Conservation (phyloP, 2,113 vertebrate genomes). For the Burhinus oedicnemus region DNA sequence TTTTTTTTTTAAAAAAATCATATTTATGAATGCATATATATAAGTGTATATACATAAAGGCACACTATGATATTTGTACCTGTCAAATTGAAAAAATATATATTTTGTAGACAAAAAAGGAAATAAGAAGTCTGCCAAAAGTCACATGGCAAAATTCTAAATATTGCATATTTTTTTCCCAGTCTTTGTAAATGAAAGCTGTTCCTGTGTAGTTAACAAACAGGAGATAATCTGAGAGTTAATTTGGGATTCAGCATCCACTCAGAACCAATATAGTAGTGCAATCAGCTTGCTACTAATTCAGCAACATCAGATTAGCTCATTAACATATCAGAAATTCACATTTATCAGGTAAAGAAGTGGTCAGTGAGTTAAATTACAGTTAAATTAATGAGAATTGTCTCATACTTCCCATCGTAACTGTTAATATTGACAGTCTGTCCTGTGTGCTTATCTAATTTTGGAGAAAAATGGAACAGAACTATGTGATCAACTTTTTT, state of each 20-base stretch:
- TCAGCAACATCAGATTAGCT: neutral
- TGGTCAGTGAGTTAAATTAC: neutral
- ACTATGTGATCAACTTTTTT: neutral
- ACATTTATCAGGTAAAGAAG: neutral
- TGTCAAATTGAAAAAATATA: neutral
- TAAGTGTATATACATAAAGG: neutral
- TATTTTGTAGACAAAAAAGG: neutral
- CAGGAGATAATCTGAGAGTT: neutral
- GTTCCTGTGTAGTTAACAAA: neutral
- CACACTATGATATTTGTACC: neutral
- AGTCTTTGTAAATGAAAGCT: neutral
- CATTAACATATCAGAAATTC: neutral
- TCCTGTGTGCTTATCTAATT: neutral
- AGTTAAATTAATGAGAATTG: neutral
- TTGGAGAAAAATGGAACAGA: neutral
- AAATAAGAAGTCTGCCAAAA: neutral
- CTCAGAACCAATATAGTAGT: neutral
- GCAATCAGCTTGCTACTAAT: neutral
- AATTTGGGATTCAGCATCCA: neutral
- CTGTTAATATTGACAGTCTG: neutral
- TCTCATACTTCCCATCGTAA: neutral
- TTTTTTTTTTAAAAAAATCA: neutral
- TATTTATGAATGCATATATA: neutral
- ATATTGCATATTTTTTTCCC: neutral
- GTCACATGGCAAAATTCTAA: neutral